Conservation (phyloP, 1,140 invertebrate genomes). For the Musca domestica region DNA sequence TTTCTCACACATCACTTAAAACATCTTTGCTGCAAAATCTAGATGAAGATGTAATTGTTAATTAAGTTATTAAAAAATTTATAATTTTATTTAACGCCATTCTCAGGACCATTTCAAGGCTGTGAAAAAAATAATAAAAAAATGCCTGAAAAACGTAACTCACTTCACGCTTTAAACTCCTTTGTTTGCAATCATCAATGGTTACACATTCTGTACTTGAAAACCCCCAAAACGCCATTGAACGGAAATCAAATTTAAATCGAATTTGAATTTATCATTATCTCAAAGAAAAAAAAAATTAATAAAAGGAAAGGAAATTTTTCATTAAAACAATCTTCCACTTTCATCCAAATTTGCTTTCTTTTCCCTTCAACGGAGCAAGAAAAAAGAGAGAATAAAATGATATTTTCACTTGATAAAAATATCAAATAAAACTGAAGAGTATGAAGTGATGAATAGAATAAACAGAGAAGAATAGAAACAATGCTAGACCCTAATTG, state of each 20-base stretch:
- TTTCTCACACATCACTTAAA: too few relatives aligned
- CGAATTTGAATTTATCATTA: constrained; percentile 16
- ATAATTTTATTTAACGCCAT: neutral
- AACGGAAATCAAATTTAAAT: constrained; percentile 21
- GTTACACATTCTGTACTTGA: neutral
- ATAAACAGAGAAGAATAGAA: neutral
- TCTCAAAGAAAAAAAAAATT: constrained; percentile 1
- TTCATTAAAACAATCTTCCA: neutral
- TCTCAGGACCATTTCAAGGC: neutral
- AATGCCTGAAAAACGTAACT: neutral
- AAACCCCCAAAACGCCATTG: neutral
- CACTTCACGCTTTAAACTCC: neutral
- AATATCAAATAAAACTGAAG: neutral
- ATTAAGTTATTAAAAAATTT: constrained; percentile 17
- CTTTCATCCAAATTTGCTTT: neutral
- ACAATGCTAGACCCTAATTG: too few relatives aligned
- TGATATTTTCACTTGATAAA: constrained; percentile 14
- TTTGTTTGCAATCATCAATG: neutral
- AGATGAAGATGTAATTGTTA: neutral
- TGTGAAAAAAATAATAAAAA: constrained; percentile 11
- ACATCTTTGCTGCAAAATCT: too few relatives aligned
- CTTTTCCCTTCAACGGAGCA: neutral
- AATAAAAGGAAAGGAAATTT: neutral
- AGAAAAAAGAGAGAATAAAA: neutral
- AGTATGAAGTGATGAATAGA: neutral